Evolutionary conservation across 2,888 invertebrate genomes (phyloP).

Genomic region (Drosophila antonietae): DNA sequence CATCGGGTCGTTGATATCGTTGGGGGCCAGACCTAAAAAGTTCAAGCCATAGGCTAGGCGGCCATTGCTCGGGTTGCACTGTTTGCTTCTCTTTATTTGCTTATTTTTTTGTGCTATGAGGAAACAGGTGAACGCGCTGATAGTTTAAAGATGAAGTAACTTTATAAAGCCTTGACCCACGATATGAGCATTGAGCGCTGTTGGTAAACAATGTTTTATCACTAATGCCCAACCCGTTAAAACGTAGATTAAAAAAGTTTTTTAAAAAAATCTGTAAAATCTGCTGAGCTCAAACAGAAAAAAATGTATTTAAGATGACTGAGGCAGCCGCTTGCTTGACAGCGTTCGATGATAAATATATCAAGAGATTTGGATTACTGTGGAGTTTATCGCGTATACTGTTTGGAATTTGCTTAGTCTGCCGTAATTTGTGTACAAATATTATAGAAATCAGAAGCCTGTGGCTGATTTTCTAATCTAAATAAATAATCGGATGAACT

Average conservation of each 20-base stretch:
- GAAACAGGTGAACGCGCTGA: constrained; percentile 46
- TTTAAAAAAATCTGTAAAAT: neutral
- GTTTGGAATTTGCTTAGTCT: constrained; percentile 8
- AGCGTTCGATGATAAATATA: neutral
- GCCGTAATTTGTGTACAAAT: neutral
- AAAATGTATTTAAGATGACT: neutral
- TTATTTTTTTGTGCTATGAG: constrained; percentile 33
- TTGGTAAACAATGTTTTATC: constrained; percentile 19
- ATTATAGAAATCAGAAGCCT: constrained; percentile 6
- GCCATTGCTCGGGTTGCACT: constrained; percentile 28
- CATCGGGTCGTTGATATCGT: constrained; percentile 48
- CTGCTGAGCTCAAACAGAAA: neutral
- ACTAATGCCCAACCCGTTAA: constrained; percentile 6
- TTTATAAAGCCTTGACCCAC: constrained; percentile 42
- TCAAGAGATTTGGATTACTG: neutral
- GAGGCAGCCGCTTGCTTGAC: neutral
- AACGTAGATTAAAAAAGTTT: neutral
- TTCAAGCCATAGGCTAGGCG: constrained; percentile 42
- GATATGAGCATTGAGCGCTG: constrained; percentile 10
- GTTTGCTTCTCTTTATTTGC: constrained; percentile 31
- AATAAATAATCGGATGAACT: constrained; percentile 13
- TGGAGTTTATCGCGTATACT: neutral
- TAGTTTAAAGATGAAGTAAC: constrained; percentile 44
- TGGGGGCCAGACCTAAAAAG: constrained; percentile 49
- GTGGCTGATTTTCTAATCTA: neutral